Base-by-base conservation (phyloP, 2,888 invertebrate genomes). In the Apotomis capreana region DNA sequence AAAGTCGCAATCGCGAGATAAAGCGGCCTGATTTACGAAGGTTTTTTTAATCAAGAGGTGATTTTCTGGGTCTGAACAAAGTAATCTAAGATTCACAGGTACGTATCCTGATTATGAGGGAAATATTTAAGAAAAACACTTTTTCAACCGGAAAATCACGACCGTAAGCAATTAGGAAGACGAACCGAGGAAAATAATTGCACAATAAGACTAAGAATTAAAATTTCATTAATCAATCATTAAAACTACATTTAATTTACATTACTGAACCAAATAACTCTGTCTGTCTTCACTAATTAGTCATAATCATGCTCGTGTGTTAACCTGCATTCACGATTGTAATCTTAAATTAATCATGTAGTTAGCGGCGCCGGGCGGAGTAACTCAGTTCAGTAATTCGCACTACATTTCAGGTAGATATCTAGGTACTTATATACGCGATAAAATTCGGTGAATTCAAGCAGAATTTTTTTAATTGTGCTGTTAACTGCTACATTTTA, bases 401-500 rank as follows among this genome's bases (percentile, higher is more conserved):
- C 46, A 61, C 2, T n/a, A 65, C 12, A 44, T 12, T 40, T 55
- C 2, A 55, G 10, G 52, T 5, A 55, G 10, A 40, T 5, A 44
- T 12, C 15, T 52, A 26, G 26, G 40, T 40, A 4, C 4, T 40
- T 4, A 40, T 40, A 40, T 40, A 40, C 26, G 26, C 2, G 40
- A 40, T 5, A 40, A 40, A 6, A 40, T 40, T 40, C 44, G 15
- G 55, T 40, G 8, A 65, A 65, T 46, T 65, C 26, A 46, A 49
- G 49, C n/a, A 49, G 59, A 59, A 59, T 59, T 36, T 54, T 61
- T 26, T 40, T 15, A 26, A 59, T 58, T 8, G 44, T 36, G n/a
- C 13, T 15, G 37, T 62, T 54, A 68, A 68, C 52, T 55, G 5
- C 46, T 44, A 63, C 51, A 59, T 58, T 68, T 68, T 70, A 61